phyloP scores from a whole-genome alignment of 1,140 invertebrate genomes.

The Acyrthosiphon pisum region DNA sequence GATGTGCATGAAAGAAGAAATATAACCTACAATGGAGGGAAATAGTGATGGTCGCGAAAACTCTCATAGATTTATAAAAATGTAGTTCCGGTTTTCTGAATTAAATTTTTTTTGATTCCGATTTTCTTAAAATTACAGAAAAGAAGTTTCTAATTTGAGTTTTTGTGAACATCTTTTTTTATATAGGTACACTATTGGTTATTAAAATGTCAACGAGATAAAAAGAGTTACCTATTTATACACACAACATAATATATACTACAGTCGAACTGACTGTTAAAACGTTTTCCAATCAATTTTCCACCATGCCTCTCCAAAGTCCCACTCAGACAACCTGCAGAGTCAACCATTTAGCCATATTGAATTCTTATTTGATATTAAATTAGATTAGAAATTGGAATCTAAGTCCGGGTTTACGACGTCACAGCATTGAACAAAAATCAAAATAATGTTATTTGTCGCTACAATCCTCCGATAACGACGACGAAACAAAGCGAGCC shows the following conservation, averaged over 20 bases:
- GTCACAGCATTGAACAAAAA: background rate
- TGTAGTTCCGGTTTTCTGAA: no score
- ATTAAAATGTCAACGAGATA: background rate
- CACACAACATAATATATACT: background rate
- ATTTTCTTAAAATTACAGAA: no score
- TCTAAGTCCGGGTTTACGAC: background rate
- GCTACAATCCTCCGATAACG: background rate
- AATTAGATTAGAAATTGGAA: background rate
- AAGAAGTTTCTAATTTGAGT: no score
- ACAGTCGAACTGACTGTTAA: background rate
- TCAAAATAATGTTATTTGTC: background rate
- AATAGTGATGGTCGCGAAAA: background rate
- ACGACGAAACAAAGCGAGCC: background rate
- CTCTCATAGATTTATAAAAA: background rate
- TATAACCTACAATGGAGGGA: background rate
- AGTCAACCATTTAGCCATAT: background rate
- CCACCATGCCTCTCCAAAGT: no score
- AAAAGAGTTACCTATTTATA: background rate
- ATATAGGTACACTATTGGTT: background rate
- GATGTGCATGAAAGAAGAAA: background rate
- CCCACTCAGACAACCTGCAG: no score
- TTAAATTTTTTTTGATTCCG: no score
- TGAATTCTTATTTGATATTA: background rate
- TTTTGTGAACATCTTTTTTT: no score
- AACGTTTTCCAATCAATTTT: background rate